A percentile compares a stretch with the other conserved stretches of the same genome.
Conservation (phyloP, 1,140 invertebrate species). For the Cephus cinctus region DNA sequence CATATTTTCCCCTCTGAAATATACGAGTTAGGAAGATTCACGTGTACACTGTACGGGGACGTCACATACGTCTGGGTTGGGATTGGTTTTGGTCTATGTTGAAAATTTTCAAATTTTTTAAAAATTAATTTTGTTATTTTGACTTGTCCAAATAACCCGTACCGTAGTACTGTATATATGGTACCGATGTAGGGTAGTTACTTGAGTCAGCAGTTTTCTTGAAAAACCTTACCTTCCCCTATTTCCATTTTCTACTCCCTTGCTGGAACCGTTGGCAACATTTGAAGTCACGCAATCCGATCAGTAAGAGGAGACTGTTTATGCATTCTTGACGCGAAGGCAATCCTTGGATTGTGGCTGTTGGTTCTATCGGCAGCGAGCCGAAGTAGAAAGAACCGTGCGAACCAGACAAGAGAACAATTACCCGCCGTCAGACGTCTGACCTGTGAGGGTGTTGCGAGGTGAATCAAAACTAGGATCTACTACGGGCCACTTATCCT, state of each 20-base stretch:
- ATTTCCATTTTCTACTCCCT: too few relatives aligned
- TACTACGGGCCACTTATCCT: constrained; percentile 18
- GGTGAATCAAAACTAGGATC: constrained; percentile 49
- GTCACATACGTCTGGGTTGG: background rate
- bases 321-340: constrained; percentile 46
- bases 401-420: constrained; percentile 48
- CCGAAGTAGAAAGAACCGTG: constrained; percentile 18
- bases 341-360: constrained; percentile 33
- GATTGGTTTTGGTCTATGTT: background rate
- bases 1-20: constrained; percentile 15
- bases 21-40: background rate
- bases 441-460: constrained; percentile 43
- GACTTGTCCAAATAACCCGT: constrained; percentile 4
- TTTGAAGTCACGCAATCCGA: background rate
- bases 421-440: constrained; percentile 48
- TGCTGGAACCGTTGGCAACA: too few relatives aligned
- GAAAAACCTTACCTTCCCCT: too few relatives aligned
- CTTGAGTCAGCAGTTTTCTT: too few relatives aligned
- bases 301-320: constrained; percentile 26
- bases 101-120: too few relatives aligned
- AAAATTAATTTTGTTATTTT: background rate
- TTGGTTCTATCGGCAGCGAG: constrained; percentile 24
- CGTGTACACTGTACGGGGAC: background rate
- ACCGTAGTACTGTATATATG: background rate
- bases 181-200: too few relatives aligned